Conservation (phyloP, 2,888 invertebrate species). For the Eudemis profundana region DNA sequence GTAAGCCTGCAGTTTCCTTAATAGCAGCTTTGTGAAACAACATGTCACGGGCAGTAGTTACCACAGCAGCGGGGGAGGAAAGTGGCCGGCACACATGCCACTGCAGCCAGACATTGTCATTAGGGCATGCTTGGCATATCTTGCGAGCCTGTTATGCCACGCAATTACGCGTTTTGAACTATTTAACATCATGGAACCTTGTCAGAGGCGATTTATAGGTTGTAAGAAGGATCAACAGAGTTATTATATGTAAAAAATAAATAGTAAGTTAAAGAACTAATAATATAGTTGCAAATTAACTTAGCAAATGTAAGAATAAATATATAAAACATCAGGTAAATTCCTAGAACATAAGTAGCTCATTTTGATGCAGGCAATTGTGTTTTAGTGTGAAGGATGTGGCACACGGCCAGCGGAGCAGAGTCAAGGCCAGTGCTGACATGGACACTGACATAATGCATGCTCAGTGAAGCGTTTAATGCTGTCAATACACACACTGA, state of each 20-base stretch:
- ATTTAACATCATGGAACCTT: constrained; percentile 1
- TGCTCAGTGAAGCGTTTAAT: constrained; percentile 19
- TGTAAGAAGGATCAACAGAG: neutral
- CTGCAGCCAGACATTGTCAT: constrained; percentile 31
- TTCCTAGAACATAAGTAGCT: too few relatives aligned
- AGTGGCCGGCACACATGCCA: constrained; percentile 56
- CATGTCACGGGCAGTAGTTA: constrained; percentile 30
- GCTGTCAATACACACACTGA: constrained; percentile 5
- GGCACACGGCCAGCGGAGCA: constrained; percentile 17
- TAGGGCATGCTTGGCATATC: constrained; percentile 21
- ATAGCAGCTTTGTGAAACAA: constrained; percentile 19
- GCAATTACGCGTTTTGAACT: constrained; percentile 1
- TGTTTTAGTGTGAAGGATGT: neutral
- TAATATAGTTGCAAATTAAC: too few relatives aligned
- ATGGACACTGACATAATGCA: neutral
- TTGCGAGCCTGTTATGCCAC: neutral
- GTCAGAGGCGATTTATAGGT: neutral
- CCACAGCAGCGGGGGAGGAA: constrained; percentile 44
- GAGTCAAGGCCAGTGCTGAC: constrained; percentile 25
- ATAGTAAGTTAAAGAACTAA: too few relatives aligned
- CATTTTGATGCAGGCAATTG: too few relatives aligned
- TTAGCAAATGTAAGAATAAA: too few relatives aligned
- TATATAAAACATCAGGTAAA: too few relatives aligned
- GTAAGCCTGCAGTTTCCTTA: constrained; percentile 8
- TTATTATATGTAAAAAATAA: too few relatives aligned